Percentiles rank a stretch among this genome's conserved stretches.
Evolutionary conservation across 2,113 vertebrate genomes (phyloP).

Genomic region (Oriolus oriolus): DNA sequence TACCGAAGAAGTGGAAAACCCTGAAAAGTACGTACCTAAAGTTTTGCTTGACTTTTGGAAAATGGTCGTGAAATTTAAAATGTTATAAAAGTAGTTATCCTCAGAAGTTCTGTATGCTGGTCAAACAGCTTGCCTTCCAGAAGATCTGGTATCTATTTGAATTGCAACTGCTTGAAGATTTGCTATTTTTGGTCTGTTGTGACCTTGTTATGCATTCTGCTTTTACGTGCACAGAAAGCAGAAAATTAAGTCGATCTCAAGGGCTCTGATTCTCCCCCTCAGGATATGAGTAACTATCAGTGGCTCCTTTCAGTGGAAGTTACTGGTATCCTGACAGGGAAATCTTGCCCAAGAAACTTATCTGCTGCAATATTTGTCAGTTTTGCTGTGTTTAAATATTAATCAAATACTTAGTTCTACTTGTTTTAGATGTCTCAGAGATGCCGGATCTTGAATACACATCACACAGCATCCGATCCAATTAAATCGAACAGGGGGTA

Average conservation of each 20-base stretch:
- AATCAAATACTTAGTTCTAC: slow-evolving; percentile 31
- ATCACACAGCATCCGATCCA: not conserved
- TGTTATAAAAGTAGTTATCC: not conserved
- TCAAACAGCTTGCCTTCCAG: slow-evolving; percentile 13
- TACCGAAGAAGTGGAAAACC: slow-evolving; percentile 93
- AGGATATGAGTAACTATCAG: not conserved
- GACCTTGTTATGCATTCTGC: slow-evolving; percentile 21
- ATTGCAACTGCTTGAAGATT: slow-evolving; percentile 12
- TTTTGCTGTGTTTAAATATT: slow-evolving; percentile 53
- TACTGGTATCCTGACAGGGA: slow-evolving; percentile 9
- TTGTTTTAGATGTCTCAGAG: not conserved
- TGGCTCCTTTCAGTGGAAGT: slow-evolving; percentile 27
- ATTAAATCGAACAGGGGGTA: not conserved
- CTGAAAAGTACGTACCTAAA: slow-evolving; percentile 82
- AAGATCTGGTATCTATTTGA: slow-evolving; percentile 20
- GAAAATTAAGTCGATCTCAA: slow-evolving; percentile 41
- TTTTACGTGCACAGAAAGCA: slow-evolving; percentile 22
- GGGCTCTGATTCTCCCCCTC: not conserved
- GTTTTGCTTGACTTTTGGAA: slow-evolving; percentile 2
- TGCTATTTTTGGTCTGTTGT: slow-evolving; percentile 15
- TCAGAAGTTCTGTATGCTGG: not conserved
- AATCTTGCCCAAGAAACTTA: not conserved
- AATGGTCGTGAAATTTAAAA: not conserved
- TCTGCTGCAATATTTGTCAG: not conserved
- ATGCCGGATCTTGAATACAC: not conserved